Conservation (phyloP, 1,140 invertebrate species). For the Sarcophaga peregrina region DNA sequence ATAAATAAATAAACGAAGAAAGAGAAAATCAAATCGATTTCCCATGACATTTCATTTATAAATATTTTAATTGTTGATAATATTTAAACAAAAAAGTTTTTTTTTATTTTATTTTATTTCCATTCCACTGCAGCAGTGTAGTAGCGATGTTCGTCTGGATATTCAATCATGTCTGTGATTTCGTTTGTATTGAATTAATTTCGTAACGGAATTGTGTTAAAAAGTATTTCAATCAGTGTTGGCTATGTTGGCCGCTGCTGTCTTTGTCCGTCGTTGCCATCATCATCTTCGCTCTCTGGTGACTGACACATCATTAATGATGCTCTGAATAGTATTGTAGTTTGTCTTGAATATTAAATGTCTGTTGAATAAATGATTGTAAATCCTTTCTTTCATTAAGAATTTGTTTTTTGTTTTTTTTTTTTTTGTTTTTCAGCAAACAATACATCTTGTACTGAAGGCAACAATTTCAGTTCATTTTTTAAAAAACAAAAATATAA, state of each 20-base stretch:
- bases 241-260: not conserved
- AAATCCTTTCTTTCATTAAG: no score
- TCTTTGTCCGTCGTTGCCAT: not conserved
- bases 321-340: not conserved
- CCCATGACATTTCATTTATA: constrained; percentile 28
- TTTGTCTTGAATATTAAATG: constrained; percentile 13
- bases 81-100: not conserved
- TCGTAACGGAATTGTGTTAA: not conserved
- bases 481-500: no score
- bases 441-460: no score
- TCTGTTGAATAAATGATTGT: not conserved
- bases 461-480: no score
- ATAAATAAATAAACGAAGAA: not conserved
- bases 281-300: not conserved
- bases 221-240: constrained; percentile 5
- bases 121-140: not conserved
- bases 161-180: not conserved
- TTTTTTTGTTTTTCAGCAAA: no score
- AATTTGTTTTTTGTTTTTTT: no score
- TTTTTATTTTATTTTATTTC: not conserved
- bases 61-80: constrained; percentile 28
- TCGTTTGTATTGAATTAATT: constrained; percentile 25
- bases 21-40: constrained; percentile 31
- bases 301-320: not conserved
- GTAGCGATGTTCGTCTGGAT: not conserved